These are phyloP conservation scores for Podarcis cretensis DNA, from an alignment of 2,113 vertebrate species.

Conservation along the genomic window DNA sequence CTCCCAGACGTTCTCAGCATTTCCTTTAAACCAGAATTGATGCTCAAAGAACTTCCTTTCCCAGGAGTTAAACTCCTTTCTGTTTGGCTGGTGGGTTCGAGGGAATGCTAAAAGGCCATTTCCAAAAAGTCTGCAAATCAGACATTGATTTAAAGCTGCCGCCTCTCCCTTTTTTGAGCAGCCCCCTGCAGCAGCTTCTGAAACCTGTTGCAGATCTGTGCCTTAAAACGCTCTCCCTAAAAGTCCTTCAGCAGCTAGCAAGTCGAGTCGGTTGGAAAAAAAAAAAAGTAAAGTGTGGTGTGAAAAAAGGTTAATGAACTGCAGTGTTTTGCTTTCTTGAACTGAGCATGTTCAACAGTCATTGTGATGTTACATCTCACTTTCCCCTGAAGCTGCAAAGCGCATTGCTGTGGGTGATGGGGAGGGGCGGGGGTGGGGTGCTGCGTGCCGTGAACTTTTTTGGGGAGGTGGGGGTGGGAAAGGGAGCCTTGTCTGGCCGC, in stretches of 20 bases:
- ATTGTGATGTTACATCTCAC: conserved; percentile 83
- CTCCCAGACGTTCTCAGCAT: background rate
- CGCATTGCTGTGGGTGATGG: conserved; percentile 84
- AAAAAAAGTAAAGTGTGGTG: conserved; percentile 71
- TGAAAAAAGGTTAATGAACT: conserved; percentile 81
- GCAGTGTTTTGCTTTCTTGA: conserved; percentile 77
- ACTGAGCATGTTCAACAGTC: conserved; percentile 85
- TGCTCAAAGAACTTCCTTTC: no score
- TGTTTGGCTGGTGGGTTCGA: no score
- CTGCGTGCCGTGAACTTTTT: conserved; percentile 88
- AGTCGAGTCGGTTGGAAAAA: conserved; percentile 61
- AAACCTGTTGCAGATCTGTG: conserved; percentile 75
- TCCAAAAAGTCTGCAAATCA: background rate
- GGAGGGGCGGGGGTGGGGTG: conserved; percentile 73
- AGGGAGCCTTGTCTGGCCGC: conserved; percentile 87
- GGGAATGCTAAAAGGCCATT: no score
- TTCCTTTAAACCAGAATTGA: background rate
- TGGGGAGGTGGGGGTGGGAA: conserved; percentile 58
- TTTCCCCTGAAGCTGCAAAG: conserved; percentile 79
- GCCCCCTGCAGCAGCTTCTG: conserved; percentile 55
- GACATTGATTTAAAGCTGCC: background rate
- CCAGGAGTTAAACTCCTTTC: background rate
- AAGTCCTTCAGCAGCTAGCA: conserved; percentile 84
- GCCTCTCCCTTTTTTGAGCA: background rate
- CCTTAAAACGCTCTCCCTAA: conserved; percentile 58